Percentiles rank a stretch among this genome's conserved stretches.
Evolutionary conservation across 2,888 invertebrate species (phyloP).

Genomic region (Uropetala carovei): DNA sequence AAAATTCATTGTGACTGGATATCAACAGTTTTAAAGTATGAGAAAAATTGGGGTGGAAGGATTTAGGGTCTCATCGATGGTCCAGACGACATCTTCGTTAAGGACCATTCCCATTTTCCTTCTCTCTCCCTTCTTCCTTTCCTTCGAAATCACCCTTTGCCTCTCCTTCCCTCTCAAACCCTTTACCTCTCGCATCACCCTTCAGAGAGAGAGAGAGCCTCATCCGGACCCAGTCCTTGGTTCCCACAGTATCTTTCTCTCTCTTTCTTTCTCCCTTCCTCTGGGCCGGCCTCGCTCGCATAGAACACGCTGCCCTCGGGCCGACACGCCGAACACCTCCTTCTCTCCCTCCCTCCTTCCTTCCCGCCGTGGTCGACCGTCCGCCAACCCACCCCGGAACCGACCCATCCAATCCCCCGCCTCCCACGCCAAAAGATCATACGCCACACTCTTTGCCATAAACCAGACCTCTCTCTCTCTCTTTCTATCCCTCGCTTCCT

Average conservation of each 20-base stretch:
- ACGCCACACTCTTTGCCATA: constrained; percentile 1
- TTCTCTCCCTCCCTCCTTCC: not conserved
- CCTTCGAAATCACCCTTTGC: not conserved
- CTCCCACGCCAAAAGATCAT: constrained; percentile 42
- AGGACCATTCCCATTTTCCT: too few species aligned
- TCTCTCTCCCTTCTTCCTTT: not conserved
- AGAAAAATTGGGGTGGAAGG: too few species aligned
- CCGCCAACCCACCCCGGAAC: constrained; percentile 23
- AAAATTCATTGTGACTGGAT: too few species aligned
- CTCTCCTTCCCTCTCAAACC: not conserved
- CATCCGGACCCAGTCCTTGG: not conserved
- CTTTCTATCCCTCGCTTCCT: not conserved
- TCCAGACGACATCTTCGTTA: too few species aligned
- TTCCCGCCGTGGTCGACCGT: not conserved
- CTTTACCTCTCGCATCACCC: not conserved
- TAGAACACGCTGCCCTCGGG: constrained; percentile 61
- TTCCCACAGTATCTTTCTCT: not conserved
- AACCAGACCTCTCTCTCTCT: not conserved
- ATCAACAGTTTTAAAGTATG: too few species aligned
- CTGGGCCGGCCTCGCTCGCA: not conserved
- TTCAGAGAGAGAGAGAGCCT: too few species aligned
- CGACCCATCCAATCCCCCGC: not conserved
- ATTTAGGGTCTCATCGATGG: too few species aligned
- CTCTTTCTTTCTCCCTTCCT: not conserved
- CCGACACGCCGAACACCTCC: constrained; percentile 51